phyloP scores from a whole-genome alignment of 2,888 invertebrate genomes.

The Tillus elongatus region DNA sequence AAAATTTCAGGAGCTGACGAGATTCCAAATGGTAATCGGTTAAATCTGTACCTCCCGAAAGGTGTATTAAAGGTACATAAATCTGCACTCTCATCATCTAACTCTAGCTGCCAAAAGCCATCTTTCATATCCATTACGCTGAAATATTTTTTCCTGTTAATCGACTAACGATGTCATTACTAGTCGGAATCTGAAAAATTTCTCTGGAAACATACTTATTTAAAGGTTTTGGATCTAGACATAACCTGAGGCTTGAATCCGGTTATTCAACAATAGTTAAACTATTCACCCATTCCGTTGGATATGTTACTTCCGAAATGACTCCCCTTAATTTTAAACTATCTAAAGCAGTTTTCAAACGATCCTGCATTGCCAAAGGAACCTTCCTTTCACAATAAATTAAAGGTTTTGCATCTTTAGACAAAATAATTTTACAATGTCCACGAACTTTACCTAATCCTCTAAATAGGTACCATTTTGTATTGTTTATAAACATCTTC shows the following conservation, averaged over 20 bases:
- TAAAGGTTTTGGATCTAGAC: conserved; percentile 18
- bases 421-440: background rate
- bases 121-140: too few species aligned
- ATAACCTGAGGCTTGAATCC: too few species aligned
- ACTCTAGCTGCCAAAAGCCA: too few species aligned
- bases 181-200: conserved; percentile 15
- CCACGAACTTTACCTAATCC: conserved; percentile 8
- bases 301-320: conserved; percentile 16
- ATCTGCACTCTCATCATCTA: too few species aligned
- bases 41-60: too few species aligned
- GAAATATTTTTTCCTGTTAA: conserved; percentile 14
- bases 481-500: too few species aligned
- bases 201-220: conserved; percentile 17
- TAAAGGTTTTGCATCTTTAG: conserved; percentile 8
- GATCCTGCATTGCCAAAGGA: conserved; percentile 5
- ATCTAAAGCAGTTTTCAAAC: conserved; percentile 8
- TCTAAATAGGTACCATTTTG: conserved; percentile 8
- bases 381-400: conserved; percentile 7
- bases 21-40: too few species aligned
- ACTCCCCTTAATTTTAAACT: conserved; percentile 5
- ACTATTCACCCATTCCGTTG: conserved; percentile 19
- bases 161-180: conserved; percentile 12
- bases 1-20: too few species aligned
- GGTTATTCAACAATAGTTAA: conserved; percentile 18
- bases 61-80: too few species aligned